Evolutionary conservation across 2,888 invertebrate genomes (phyloP).

Genomic region (Agrochola circellaris): DNA sequence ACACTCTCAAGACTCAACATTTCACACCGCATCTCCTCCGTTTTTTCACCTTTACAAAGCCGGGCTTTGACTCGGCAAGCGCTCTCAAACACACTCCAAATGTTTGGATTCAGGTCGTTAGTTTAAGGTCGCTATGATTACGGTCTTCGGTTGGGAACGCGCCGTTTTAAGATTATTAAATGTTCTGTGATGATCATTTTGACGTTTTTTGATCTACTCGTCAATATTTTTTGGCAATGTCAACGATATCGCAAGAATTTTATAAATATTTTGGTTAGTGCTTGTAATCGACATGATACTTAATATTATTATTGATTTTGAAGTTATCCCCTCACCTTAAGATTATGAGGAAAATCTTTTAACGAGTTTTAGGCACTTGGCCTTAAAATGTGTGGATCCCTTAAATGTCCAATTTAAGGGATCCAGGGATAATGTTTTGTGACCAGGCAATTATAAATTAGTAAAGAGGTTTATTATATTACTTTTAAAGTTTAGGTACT

Average conservation of each 20-base stretch:
- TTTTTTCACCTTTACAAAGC: slow-evolving; percentile 70
- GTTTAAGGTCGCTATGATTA: slow-evolving; percentile 68
- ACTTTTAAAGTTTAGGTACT: background rate
- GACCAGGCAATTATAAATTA: background rate
- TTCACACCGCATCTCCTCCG: slow-evolving; percentile 58
- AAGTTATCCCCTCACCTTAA: background rate
- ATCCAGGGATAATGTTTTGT: background rate
- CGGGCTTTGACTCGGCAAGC: slow-evolving; percentile 70
- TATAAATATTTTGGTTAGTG: background rate
- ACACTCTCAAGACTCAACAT: slow-evolving; percentile 34
- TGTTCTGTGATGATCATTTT: background rate
- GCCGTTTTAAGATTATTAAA: slow-evolving; percentile 20
- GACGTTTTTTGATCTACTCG: background rate
- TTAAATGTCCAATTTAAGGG: too few relatives aligned
- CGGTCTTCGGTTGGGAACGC: slow-evolving; percentile 5
- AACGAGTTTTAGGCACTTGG: background rate
- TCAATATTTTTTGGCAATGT: background rate
- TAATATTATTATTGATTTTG: background rate
- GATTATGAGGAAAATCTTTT: background rate
- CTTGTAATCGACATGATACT: background rate
- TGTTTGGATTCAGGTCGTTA: slow-evolving; percentile 63
- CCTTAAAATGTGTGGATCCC: background rate
- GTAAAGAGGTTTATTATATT: background rate
- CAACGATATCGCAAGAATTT: background rate
- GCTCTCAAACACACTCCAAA: slow-evolving; percentile 61